Evolutionary conservation across 2,888 invertebrate genomes (phyloP), one percentile per base, ranked within the genome.

Genomic region (Trissoscelio sp.): DNA sequence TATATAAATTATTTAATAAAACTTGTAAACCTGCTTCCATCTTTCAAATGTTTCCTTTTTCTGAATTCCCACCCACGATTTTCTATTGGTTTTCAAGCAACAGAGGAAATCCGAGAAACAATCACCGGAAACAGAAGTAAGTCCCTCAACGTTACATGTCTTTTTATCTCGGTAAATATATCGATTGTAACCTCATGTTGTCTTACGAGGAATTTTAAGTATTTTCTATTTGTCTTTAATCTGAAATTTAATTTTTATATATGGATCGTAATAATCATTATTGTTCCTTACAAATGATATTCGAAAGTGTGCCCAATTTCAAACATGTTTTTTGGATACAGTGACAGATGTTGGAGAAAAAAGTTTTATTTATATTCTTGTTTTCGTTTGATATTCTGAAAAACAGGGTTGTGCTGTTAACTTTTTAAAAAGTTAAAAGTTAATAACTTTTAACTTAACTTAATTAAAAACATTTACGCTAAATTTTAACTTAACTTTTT

Each of bases 161-260:
- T 31, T 62, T 31, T 62, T 62, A 62, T 46, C 62, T 46, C 46
- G 18, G 7, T 16, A 46, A 62, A 62, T 62, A 62, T 62, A 62
- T 62, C 62, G 62, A 62, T 46, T 62, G 62, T 31, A 31, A 46
- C 46, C 62, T 9, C 31, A 31, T 0, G 16, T 24, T 16, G 28
- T 24, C 28, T n/a, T 46, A 62, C 46, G 31, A 62, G 18, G 62
- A 62, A 62, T 60, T 42, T 60, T 60, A 60, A 60, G 44, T 14
- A 60, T 20, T 28, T 44, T 60, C 20, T 58, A 22, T 39, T 22
- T n/a, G 5, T 58, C 39, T 4, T 11, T 37, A 16, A 34, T 1
- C 11, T 4, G 16, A n/a, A n/a, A n/a, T n/a, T n/a, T n/a, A n/a
- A n/a, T n/a, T n/a, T n/a, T n/a, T n/a, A n/a, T n/a, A n/a, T n/a